A percentile compares a stretch with the other conserved stretches of the same genome.
Conservation (phyloP, 1,140 invertebrate species). For the Delia radicum region DNA sequence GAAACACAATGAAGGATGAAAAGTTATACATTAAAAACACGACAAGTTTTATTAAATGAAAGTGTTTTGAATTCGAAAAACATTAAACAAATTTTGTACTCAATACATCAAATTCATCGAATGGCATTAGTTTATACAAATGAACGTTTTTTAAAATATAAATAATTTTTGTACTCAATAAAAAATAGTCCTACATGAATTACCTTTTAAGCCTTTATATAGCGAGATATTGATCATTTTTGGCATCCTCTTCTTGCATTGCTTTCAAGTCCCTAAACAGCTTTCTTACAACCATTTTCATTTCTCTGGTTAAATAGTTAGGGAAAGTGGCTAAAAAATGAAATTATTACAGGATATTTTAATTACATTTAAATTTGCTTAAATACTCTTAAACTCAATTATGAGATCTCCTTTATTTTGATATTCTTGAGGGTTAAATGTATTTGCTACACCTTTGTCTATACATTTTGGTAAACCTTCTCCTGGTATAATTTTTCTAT, state of each 20-base stretch:
- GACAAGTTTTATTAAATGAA: too few relatives aligned
- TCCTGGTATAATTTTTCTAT: slow-evolving; percentile 61
- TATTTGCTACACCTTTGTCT: slow-evolving; percentile 31
- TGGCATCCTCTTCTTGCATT: not conserved
- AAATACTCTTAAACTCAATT: slow-evolving; percentile 43
- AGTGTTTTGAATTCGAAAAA: not conserved
- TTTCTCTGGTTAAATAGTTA: slow-evolving; percentile 39
- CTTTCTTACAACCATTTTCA: slow-evolving; percentile 39
- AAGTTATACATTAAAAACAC: not conserved
- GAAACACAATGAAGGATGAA: not conserved
- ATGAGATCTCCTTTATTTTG: slow-evolving; percentile 40
- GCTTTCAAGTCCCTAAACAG: slow-evolving; percentile 30
- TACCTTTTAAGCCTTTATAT: too few relatives aligned
- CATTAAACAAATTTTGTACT: not conserved
- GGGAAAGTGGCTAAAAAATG: slow-evolving; percentile 39
- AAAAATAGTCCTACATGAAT: too few relatives aligned
- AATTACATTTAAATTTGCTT: not conserved
- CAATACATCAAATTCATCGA: too few relatives aligned
- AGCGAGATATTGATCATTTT: not conserved
- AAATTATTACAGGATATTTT: not conserved
- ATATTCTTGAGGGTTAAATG: slow-evolving; percentile 34
- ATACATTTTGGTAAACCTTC: slow-evolving; percentile 66
- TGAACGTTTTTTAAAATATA: not conserved
- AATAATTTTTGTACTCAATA: not conserved
- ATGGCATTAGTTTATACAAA: too few relatives aligned